Evolutionary conservation across 2,888 invertebrate genomes (phyloP).

Genomic region (Synanthedon tipuliformis): DNA sequence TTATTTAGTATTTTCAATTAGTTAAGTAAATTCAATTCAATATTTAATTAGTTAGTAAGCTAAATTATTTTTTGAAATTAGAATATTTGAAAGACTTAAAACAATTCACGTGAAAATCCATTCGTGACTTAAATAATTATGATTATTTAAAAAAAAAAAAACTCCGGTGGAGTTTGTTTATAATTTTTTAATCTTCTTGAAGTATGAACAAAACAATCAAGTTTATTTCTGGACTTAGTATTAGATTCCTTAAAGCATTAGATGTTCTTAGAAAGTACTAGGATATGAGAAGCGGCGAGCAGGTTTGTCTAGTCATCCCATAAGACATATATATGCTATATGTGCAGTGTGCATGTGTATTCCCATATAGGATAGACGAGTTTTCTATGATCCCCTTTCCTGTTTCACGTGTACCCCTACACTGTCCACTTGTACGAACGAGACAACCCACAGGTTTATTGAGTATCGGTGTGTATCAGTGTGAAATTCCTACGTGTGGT

Average conservation of each 20-base stretch:
- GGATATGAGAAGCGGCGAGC: constrained; percentile 41
- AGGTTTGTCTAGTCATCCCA: constrained; percentile 32
- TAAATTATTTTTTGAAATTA: too few relatives aligned
- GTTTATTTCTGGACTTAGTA: neutral
- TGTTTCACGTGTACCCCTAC: constrained; percentile 24
- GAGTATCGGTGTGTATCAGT: neutral
- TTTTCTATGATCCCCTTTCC: constrained; percentile 50
- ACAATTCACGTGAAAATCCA: too few relatives aligned
- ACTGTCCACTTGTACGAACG: constrained; percentile 12
- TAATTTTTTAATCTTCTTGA: too few relatives aligned
- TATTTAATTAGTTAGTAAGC: too few relatives aligned
- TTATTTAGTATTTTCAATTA: too few relatives aligned
- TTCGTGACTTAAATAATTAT: too few relatives aligned
- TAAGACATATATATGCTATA: constrained; percentile 35
- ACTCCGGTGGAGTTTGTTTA: too few relatives aligned
- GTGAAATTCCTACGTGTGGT: neutral
- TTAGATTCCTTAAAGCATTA: constrained; percentile 44
- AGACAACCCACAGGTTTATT: constrained; percentile 20
- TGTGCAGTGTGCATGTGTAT: constrained; percentile 24
- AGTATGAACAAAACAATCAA: too few relatives aligned
- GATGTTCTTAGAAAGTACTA: constrained; percentile 69
- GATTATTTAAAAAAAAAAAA: too few relatives aligned
- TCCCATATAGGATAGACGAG: constrained; percentile 24
- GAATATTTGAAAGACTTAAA: too few relatives aligned
- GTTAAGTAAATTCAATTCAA: too few relatives aligned